These are phyloP conservation scores for Beroe forskalii DNA, from an alignment of 37 sponge, comb jelly and placozoan genomes.

Conservation along the genomic window DNA sequence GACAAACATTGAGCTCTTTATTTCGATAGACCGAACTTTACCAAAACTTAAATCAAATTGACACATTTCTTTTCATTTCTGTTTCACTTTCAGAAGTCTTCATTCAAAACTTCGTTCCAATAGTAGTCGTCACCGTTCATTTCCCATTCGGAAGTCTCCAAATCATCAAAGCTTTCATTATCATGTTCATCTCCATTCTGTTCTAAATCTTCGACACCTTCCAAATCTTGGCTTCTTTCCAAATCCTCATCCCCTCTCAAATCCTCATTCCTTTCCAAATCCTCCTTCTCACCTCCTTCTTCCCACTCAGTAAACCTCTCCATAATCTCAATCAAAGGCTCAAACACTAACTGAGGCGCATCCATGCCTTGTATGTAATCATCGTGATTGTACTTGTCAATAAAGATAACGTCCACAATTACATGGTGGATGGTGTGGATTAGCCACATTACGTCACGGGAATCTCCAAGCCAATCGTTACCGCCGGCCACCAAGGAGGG, in stretches of 20 bases:
- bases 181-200: no score
- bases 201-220: background rate
- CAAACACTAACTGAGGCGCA: slow-evolving; percentile 1
- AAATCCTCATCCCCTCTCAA: background rate
- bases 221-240: background rate
- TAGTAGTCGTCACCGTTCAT: no score
- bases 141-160: no score
- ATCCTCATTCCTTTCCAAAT: background rate
- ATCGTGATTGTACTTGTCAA: slow-evolving; percentile 64
- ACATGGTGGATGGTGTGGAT: background rate
- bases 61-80: no score
- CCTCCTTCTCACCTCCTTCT: background rate
- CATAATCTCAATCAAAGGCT: slow-evolving; percentile 27
- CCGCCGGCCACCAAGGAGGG: slow-evolving; percentile 2
- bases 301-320: background rate
- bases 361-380: slow-evolving; percentile 49
- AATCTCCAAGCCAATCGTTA: slow-evolving; percentile 51
- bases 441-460: slow-evolving; percentile 56
- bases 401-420: slow-evolving; percentile 10
- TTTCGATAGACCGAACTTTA: no score
- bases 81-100: no score
- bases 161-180: no score
- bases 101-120: no score
- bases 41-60: no score
- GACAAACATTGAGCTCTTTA: no score